A percentile compares a stretch with the other conserved stretches of the same genome.
Evolutionary conservation across 2,797 vertebrate genomes (phyloP).

Genomic region (Hemitrygon akajei): DNA sequence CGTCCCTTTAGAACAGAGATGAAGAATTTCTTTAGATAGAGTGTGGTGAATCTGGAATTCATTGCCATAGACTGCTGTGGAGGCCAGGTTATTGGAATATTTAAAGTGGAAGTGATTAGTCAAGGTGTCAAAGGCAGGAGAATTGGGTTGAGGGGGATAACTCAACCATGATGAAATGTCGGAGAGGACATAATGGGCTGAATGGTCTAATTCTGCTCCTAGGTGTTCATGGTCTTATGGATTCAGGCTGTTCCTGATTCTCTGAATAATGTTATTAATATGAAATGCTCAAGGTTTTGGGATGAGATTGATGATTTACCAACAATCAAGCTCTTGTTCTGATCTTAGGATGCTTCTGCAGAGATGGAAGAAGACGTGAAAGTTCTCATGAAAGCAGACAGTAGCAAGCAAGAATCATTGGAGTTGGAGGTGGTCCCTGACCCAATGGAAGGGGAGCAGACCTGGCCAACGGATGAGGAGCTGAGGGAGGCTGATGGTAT

Average conservation of each 20-base stretch:
- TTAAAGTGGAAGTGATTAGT: too few species aligned
- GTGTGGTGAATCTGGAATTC: too few species aligned
- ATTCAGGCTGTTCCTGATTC: not conserved
- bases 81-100: too few species aligned
- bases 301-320: not conserved
- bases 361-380: constrained; percentile 63
- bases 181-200: too few species aligned
- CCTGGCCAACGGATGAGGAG: constrained; percentile 89
- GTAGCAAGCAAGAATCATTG: constrained; percentile 67
- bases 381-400: constrained; percentile 80
- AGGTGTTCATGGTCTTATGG: not conserved
- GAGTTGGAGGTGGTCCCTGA: constrained; percentile 80
- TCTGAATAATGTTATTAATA: not conserved
- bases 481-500: constrained; percentile 82
- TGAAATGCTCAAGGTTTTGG: not conserved
- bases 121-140: too few species aligned
- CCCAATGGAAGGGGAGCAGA: constrained; percentile 96
- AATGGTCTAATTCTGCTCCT: too few species aligned
- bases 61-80: too few species aligned
- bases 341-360: constrained; percentile 41
- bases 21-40: too few species aligned
- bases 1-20: too few species aligned
- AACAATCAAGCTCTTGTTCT: not conserved
- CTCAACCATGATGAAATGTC: too few species aligned
- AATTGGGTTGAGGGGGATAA: too few species aligned